phyloP scores from a whole-genome alignment of 2,888 invertebrate species.

The Hartigia nigra region DNA sequence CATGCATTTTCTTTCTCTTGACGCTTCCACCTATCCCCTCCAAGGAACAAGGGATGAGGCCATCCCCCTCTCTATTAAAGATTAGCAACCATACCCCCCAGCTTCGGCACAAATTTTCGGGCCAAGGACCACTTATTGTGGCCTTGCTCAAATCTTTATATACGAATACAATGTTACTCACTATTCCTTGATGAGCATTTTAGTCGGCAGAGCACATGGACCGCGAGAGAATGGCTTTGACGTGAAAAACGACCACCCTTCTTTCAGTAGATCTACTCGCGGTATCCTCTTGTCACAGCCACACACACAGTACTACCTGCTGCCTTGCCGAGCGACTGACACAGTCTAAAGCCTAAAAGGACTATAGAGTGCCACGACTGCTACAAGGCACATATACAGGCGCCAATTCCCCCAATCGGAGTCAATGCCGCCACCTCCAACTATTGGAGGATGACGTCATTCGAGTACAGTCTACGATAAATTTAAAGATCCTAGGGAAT shows the following conservation, averaged over 20 bases:
- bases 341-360: constrained; percentile 28
- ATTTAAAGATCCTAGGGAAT: background rate
- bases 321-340: constrained; percentile 40
- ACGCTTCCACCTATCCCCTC: constrained; percentile 11
- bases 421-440: background rate
- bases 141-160: background rate
- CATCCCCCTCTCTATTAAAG: constrained; percentile 41
- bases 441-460: constrained; percentile 42
- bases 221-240: constrained; percentile 29
- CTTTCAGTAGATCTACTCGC: constrained; percentile 38
- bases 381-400: constrained; percentile 35
- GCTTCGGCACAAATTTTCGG: constrained; percentile 7
- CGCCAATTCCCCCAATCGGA: constrained; percentile 19
- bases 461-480: constrained; percentile 6
- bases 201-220: constrained; percentile 55
- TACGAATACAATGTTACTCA: constrained; percentile 41
- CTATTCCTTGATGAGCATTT: constrained; percentile 65
- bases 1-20: background rate
- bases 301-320: constrained; percentile 32
- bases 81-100: constrained; percentile 40
- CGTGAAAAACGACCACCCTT: constrained; percentile 37
- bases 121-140: constrained; percentile 6
- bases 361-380: constrained; percentile 30
- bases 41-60: constrained; percentile 40
- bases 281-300: constrained; percentile 43